Base-by-base conservation (phyloP, 2,797 vertebrate genomes). In the Dryobates pubescens region DNA sequence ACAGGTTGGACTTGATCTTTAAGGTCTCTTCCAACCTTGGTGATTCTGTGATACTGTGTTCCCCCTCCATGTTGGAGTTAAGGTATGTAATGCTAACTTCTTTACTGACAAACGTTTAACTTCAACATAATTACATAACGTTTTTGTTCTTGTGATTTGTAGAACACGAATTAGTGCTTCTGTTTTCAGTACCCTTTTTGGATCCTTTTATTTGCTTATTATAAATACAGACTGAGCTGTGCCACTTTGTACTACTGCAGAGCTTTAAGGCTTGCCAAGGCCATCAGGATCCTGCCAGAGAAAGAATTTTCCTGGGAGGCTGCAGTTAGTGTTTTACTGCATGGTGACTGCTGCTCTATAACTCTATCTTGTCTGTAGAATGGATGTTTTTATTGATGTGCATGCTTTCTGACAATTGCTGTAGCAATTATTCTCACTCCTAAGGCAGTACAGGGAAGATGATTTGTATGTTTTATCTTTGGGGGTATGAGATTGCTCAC, bases 311-410 rank as follows among this genome's bases (percentile, higher is more conserved):
- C 41, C 18, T 3, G 8, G 29, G 20, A 65, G 49, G 57, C 65
- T 62, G 67, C 26, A 67, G 3, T 67, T 43, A 29, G 24, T 49
- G 11, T 56, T 77, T 51, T 74, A 56, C 58, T 65, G 30, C 49
- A 30, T 70, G 34, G 16, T 41, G 56, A 17, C 17, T 75, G 18
- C 13, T 71, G 9, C 11, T 38, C 4, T 62, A 27, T 45, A 47
- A 47, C 24, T n/a, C 13, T 45, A 12, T 47, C n/a, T 70, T 59
- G 38, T 26, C 32, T 10, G 5, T n/a, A 32, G 34, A 34, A 59
- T 49, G 65, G 34, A 18, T 2, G 0, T 65, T 73, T 69, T 57
- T 34, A n/a, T 17, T 1, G 3, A 74, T 54, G 29, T 4, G 0
- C n/a, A 16, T 53, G 45, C 22, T 67, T 84, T 65, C 58, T 51